Evolutionary conservation across 2,113 vertebrate species (phyloP).

Genomic region (Calidris pygmaea): DNA sequence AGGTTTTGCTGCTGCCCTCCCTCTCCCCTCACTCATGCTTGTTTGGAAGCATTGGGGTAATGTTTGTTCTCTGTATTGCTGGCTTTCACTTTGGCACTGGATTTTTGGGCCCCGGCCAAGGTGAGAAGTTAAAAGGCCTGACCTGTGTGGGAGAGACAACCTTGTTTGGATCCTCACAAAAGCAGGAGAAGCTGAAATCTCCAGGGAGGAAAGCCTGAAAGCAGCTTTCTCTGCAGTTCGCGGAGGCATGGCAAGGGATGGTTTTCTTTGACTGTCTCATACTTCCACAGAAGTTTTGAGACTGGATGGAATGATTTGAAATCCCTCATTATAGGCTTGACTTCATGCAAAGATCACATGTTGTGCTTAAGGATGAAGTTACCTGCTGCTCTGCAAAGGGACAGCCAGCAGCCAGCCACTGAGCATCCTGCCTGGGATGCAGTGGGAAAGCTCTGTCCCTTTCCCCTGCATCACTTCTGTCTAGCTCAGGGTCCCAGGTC

Average conservation of each 20-base stretch:
- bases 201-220: neutral
- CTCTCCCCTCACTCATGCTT: rapidly evolving
- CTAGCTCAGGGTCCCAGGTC: neutral
- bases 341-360: rapidly evolving
- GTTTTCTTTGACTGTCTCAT: neutral
- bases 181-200: neutral
- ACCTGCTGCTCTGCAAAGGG: neutral
- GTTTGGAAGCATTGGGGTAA: neutral
- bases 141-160: neutral
- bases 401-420: neutral
- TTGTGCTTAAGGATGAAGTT: neutral
- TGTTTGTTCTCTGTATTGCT: neutral
- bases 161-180: neutral
- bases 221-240: neutral
- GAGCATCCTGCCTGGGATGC: rapidly evolving
- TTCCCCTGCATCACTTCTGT: neutral
- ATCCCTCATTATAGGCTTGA: neutral
- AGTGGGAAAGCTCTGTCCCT: neutral
- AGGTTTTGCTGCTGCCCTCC: neutral
- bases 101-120: neutral
- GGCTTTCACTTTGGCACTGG: neutral
- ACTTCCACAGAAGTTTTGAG: neutral
- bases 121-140: neutral
- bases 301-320: neutral
- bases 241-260: neutral